Evolutionary conservation across 2,113 vertebrate species (phyloP), one percentile per base, ranked within the genome.

Genomic region (Vanacampus margaritifer): DNA sequence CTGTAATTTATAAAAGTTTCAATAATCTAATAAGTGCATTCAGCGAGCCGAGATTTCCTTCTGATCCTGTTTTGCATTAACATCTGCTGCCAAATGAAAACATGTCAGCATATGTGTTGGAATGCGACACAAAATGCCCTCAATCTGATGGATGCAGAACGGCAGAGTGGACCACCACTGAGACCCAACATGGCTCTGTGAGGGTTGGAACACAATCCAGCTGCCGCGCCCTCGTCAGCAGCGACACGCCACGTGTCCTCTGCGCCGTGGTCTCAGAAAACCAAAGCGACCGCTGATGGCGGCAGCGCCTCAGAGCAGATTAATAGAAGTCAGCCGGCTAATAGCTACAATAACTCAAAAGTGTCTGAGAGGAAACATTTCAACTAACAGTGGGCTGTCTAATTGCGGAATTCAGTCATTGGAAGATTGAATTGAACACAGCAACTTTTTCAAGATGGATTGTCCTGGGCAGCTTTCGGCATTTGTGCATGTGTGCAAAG

Each of bases 341-440:
- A 96, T 95, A 92, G 93, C 93, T 89, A 91, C 90, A 89, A 95
- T 95, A 95, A 95, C 92, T 95, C 94, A 95, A 90, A 86, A 91
- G 90, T 91, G 93, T 93, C 93, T 91, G 88, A 76, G 88, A 84
- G 92, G 90, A 94, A 94, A 86, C 89, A 86, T 93, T 94, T 92
- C 91, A 91, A 93, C 92, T 92, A 96, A 95, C 94, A 95, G 94
- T 94, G 93, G 94, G 94, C 91, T 90, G 85, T 93, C 91, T 96
- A 94, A 95, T 94, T 95, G 94, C 91, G 83, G 90, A 89, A 92
- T 89, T 95, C 93, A 94, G 93, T 95, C 94, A 95, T 93, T 82
- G 84, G 76, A 69, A 76, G 88, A 91, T 88, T 90, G 89, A 87
- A 91, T 88, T 90, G 89, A 87, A 89, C 80, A 84, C 88, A 89